A percentile compares a stretch with the other conserved stretches of the same genome.
phyloP scores from a whole-genome alignment of 2,888 invertebrate genomes.

The Hydriomena furcata region DNA sequence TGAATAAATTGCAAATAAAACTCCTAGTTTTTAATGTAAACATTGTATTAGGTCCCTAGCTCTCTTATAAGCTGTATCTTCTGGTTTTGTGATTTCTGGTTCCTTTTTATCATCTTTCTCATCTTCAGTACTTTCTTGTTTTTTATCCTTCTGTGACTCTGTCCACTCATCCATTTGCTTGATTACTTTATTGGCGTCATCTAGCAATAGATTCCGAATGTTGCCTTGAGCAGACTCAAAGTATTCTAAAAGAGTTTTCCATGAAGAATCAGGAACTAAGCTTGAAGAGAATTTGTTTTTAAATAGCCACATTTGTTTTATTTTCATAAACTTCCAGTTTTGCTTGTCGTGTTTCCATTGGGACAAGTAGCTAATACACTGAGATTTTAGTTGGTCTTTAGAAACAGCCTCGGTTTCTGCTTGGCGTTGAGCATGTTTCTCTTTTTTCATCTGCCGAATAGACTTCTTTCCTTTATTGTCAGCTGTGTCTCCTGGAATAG shows the following conservation, averaged over 20 bases:
- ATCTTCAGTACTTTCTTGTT: slow-evolving; percentile 18
- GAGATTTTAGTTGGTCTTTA: slow-evolving; percentile 82
- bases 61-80: slow-evolving; percentile 80
- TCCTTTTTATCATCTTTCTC: slow-evolving; percentile 45
- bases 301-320: slow-evolving; percentile 89
- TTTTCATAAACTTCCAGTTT: slow-evolving; percentile 92
- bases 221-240: slow-evolving; percentile 87
- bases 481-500: slow-evolving; percentile 46
- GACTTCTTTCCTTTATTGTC: slow-evolving; percentile 81
- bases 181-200: slow-evolving; percentile 86
- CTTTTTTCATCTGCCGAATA: slow-evolving; percentile 86
- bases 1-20: slow-evolving; percentile 56
- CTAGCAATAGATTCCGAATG: slow-evolving; percentile 84
- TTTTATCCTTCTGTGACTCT: slow-evolving; percentile 54
- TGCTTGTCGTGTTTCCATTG: slow-evolving; percentile 88
- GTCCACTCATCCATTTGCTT: slow-evolving; percentile 84
- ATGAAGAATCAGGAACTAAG: slow-evolving; percentile 84
- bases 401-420: slow-evolving; percentile 79
- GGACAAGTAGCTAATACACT: slow-evolving; percentile 86
- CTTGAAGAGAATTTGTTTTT: slow-evolving; percentile 86
- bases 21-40: slow-evolving; percentile 72
- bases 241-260: slow-evolving; percentile 87
- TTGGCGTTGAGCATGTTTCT: slow-evolving; percentile 83
- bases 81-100: slow-evolving; percentile 56
- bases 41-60: slow-evolving; percentile 87